Base-by-base conservation (phyloP, 1,140 invertebrate genomes). In the Bombus huntii region DNA sequence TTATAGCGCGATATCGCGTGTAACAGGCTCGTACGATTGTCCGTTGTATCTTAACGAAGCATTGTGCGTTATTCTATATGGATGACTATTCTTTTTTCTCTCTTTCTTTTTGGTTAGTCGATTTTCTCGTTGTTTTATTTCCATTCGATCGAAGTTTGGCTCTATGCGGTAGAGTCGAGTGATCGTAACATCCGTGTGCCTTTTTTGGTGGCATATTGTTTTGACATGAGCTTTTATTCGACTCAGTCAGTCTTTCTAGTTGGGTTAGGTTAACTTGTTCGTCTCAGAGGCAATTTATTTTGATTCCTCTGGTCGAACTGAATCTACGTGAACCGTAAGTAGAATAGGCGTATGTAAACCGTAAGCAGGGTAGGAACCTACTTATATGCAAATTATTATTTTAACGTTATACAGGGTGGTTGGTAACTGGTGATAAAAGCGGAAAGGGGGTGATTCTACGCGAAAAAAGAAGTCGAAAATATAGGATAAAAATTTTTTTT, bases 11-110 rank as follows among this genome's bases (percentile, higher is more conserved):
- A 86, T 77, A 79, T 75, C 80, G 39, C 74, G 42, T 65, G 39
- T 68, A 65, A 71, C 65, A 34, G 42, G 10, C 25, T 31, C 25
- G 57, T n/a, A 34, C 18, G 70, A 80, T 80, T 39, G 62, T 66
- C 39, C 18, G 9, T 25, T 57, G 42, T 44, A 18, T 74, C 39
- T 76, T 53, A 82, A 81, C 71, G 79, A 86, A 75, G 39, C 62
- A 83, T 86, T 83, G 71, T 83, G 13, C 28, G 5, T 80, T 85
- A 44, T 72, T 57, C 42, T 18, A 5, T 34, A 6, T 18, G 12
- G 3, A 73, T 2, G 22, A 37, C n/a, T 22, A 9, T 65, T 65
- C 22, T 31, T 42, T 25, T 12, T 12, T 31, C n/a, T 25, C 6
- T 34, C 1, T 13, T 31, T 31, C 42, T 6, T 47, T 13, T 28